These are phyloP conservation scores for Drosophila macrothrix DNA, from an alignment of 2,888 invertebrate species.

Conservation along the genomic window DNA sequence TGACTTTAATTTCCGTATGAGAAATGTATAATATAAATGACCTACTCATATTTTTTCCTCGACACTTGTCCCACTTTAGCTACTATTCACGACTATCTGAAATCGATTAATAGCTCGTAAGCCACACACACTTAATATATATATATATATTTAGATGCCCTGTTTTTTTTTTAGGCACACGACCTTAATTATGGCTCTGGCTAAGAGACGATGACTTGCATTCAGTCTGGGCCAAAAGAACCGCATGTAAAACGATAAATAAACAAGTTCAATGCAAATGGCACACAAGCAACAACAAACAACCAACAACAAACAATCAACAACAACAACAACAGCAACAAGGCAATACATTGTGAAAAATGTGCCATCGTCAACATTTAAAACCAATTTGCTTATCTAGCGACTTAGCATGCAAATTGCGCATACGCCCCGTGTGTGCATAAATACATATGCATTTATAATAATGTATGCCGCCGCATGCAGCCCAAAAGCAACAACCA, in stretches of 20 bases:
- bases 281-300: constrained; percentile 35
- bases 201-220: constrained; percentile 53
- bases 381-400: constrained; percentile 65
- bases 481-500: constrained; percentile 10
- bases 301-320: background rate
- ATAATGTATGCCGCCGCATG: constrained; percentile 11
- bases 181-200: constrained; percentile 69
- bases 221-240: constrained; percentile 13
- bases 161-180: constrained; percentile 42
- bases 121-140: constrained; percentile 7
- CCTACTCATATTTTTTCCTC: background rate
- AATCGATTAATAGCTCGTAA: constrained; percentile 27
- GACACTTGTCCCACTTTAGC: constrained; percentile 5
- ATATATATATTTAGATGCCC: background rate
- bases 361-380: constrained; percentile 59
- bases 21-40: background rate
- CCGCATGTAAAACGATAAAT: constrained; percentile 26
- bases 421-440: constrained; percentile 71
- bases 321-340: constrained; percentile 9
- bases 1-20: background rate
- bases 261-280: constrained; percentile 73
- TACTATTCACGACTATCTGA: constrained; percentile 7
- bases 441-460: background rate
- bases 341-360: constrained; percentile 28
- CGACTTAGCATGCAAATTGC: constrained; percentile 69